Conservation (phyloP, 2,113 vertebrate species). For the Carettochelys insculpta region DNA sequence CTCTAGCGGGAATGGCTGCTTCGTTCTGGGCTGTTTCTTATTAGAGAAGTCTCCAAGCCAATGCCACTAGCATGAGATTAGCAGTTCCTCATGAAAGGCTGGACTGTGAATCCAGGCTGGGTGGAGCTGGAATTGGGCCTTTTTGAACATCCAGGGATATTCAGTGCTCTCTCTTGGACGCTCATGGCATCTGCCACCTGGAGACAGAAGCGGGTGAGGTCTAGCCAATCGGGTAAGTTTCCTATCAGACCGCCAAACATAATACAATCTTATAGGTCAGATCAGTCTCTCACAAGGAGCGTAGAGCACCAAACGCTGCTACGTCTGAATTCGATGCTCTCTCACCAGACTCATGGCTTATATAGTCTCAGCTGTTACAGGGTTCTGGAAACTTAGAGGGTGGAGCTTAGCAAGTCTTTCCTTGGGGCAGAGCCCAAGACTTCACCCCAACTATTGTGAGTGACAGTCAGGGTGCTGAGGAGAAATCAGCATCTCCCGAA, state of each 20-base stretch:
- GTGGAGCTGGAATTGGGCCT: neutral
- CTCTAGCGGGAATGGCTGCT: neutral
- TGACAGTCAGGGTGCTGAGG: neutral
- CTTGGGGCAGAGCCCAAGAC: neutral
- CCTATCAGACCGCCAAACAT: neutral
- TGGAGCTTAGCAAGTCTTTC: neutral
- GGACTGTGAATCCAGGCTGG: neutral
- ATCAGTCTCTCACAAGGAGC: neutral
- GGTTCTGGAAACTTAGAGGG: neutral
- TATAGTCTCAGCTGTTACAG: neutral
- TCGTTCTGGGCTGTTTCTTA: neutral
- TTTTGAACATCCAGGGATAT: no score
- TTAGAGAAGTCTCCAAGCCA: neutral
- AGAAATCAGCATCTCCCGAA: rapidly evolving
- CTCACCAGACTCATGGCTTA: neutral
- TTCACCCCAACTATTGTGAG: neutral
- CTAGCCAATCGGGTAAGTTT: neutral
- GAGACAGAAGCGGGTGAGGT: neutral
- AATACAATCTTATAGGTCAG: neutral
- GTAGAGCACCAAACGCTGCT: neutral
- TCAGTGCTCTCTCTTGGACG: neutral
- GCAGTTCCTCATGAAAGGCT: neutral
- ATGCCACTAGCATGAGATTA: rapidly evolving
- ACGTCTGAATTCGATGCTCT: neutral
- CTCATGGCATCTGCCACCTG: no score